Conservation (phyloP, 1,140 invertebrate genomes). For the Planococcus citri region DNA sequence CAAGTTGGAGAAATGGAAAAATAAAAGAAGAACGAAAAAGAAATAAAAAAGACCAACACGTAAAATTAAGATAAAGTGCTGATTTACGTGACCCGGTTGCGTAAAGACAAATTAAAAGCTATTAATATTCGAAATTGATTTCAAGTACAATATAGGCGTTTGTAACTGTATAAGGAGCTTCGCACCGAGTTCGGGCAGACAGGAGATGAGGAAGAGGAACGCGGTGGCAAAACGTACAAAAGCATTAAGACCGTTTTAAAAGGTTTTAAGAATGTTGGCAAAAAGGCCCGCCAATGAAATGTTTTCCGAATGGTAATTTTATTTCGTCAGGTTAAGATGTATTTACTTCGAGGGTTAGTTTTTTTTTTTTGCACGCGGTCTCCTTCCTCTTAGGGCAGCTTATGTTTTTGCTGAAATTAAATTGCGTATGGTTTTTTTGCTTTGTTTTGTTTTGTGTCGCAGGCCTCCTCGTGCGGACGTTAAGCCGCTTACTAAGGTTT, state of each 20-base stretch:
- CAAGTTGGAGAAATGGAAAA: background rate
- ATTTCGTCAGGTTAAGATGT: background rate
- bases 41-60: background rate
- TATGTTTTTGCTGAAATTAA: no score
- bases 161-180: background rate
- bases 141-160: background rate
- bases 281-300: background rate
- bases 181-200: no score
- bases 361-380: background rate
- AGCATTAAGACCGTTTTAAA: background rate
- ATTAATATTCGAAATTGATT: conserved; percentile 4
- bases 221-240: background rate
- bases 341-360: background rate
- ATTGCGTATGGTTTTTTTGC: no score
- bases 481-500: no score
- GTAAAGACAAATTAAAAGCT: conserved; percentile 4
- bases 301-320: conserved; percentile 7
- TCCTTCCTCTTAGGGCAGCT: no score
- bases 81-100: conserved; percentile 5
- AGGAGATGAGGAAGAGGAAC: no score
- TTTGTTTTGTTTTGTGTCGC: no score
- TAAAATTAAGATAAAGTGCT: conserved; percentile 8
- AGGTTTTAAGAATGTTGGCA: background rate
- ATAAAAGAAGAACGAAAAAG: no score
- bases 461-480: no score